A percentile compares a stretch with the other conserved stretches of the same genome.
Conservation (phyloP, 2,797 vertebrate genomes). For the Chloroceryle inda region DNA sequence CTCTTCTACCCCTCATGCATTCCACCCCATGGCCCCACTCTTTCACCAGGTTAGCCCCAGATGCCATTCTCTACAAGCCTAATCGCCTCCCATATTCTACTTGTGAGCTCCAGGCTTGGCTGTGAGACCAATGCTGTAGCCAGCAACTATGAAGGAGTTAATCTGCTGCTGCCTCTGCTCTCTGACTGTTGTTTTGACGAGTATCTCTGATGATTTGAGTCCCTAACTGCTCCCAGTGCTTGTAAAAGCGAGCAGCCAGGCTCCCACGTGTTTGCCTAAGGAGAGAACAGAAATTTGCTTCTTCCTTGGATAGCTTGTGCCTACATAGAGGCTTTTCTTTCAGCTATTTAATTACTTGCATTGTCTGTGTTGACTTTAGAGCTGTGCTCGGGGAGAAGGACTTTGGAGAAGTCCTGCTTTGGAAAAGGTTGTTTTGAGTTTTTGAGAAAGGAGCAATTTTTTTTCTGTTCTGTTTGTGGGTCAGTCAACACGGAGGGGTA, state of each 20-base stretch:
- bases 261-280: slow-evolving; percentile 59
- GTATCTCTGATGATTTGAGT: slow-evolving; percentile 62
- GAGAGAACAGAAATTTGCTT: slow-evolving; percentile 37
- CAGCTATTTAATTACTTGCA: background rate
- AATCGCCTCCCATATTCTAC: background rate
- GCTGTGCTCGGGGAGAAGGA: background rate
- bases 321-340: background rate
- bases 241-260: slow-evolving; percentile 47
- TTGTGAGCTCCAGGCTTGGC: background rate
- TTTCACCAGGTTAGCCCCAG: background rate
- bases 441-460: background rate
- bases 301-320: background rate
- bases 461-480: background rate
- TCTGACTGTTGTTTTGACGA: slow-evolving; percentile 58
- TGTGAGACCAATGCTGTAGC: background rate
- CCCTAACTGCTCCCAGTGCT: slow-evolving; percentile 56
- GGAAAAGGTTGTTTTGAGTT: background rate
- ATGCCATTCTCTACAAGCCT: background rate
- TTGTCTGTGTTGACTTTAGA: background rate
- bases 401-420: background rate
- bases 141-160: slow-evolving; percentile 35
- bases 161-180: slow-evolving; percentile 29
- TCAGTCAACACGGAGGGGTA: background rate
- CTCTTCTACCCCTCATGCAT: background rate
- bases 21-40: rapidly evolving